Evolutionary conservation across 2,113 vertebrate species (phyloP).

Genomic region (Ivindomyrus marchei): DNA sequence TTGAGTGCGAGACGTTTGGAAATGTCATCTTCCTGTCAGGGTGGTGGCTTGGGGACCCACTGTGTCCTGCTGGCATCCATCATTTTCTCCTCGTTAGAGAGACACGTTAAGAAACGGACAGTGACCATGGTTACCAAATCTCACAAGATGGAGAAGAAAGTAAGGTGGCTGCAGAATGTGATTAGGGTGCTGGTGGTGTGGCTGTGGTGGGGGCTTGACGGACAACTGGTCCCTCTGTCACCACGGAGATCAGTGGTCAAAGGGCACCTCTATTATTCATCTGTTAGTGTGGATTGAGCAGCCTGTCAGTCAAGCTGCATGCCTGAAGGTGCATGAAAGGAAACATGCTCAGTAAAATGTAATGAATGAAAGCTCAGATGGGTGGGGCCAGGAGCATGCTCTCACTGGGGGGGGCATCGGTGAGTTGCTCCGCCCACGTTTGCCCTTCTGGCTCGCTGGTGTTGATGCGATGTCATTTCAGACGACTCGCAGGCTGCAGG

Average conservation of each 20-base stretch:
- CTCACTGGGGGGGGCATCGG: not conserved
- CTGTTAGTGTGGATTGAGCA: not conserved
- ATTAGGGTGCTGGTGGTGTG: not conserved
- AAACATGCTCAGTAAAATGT: not conserved
- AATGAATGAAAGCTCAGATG: not conserved
- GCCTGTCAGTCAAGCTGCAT: not conserved
- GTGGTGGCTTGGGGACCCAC: not conserved
- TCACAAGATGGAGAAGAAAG: not conserved
- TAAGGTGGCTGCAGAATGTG: not conserved
- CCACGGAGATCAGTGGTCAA: not conserved
- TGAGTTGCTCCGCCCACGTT: not conserved
- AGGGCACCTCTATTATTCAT: not conserved
- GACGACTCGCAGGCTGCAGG: not conserved
- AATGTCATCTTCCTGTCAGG: not conserved
- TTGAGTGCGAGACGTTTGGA: not conserved
- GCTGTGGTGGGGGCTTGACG: not conserved
- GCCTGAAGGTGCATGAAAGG: not conserved
- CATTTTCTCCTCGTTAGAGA: conserved; percentile 4
- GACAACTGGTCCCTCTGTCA: not conserved
- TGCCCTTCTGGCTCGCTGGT: not conserved
- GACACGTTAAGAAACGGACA: not conserved
- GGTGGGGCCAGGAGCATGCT: not conserved
- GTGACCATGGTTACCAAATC: not conserved
- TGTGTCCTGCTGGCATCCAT: not conserved
- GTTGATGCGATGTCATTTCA: not conserved